phyloP scores from a whole-genome alignment of 2,113 vertebrate species.

The Cryptotis parvus region DNA sequence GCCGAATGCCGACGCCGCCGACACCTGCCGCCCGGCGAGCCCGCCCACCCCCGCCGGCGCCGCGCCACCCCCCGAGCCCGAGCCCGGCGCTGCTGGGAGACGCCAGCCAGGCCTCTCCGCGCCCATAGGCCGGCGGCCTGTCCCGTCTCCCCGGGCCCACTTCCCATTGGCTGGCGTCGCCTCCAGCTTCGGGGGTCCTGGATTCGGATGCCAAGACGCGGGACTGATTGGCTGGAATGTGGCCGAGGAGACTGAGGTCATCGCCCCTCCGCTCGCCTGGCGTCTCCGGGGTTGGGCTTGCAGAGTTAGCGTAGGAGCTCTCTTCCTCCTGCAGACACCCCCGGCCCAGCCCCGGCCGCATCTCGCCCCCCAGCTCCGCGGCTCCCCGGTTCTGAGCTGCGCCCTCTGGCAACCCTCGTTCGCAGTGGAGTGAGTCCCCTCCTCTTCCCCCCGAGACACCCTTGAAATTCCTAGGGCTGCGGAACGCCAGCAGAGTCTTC shows the following conservation, averaged over 20 bases:
- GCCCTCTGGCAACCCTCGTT: neutral
- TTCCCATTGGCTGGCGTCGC: slow-evolving; percentile 70
- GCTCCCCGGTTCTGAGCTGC: neutral
- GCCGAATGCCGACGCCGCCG: slow-evolving; percentile 73
- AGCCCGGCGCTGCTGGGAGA: slow-evolving; percentile 59
- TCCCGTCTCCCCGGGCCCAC: slow-evolving; percentile 62
- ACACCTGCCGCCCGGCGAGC: slow-evolving; percentile 74
- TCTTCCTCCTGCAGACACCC: too few relatives aligned
- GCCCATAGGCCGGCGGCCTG: slow-evolving; percentile 69
- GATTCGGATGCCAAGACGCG: slow-evolving; percentile 74
- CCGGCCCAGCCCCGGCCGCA: accelerated
- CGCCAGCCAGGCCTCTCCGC: slow-evolving; percentile 64
- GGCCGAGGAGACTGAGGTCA: slow-evolving; percentile 74
- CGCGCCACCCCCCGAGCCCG: slow-evolving; percentile 74
- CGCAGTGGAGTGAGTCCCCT: neutral
- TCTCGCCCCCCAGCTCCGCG: accelerated
- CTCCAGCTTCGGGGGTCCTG: slow-evolving; percentile 75
- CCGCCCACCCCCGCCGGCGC: slow-evolving; percentile 76
- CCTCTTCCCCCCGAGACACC: neutral
- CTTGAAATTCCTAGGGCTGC: neutral
- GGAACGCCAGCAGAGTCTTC: slow-evolving; percentile 11
- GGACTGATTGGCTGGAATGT: slow-evolving; percentile 61
- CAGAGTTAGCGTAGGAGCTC: slow-evolving; percentile 45
- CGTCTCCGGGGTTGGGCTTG: slow-evolving; percentile 5
- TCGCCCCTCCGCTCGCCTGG: neutral